Percentiles rank a stretch among this genome's conserved stretches.
These are phyloP conservation scores for Aplodontia rufa DNA, from an alignment of 2,113 vertebrate genomes.

Conservation along the genomic window DNA sequence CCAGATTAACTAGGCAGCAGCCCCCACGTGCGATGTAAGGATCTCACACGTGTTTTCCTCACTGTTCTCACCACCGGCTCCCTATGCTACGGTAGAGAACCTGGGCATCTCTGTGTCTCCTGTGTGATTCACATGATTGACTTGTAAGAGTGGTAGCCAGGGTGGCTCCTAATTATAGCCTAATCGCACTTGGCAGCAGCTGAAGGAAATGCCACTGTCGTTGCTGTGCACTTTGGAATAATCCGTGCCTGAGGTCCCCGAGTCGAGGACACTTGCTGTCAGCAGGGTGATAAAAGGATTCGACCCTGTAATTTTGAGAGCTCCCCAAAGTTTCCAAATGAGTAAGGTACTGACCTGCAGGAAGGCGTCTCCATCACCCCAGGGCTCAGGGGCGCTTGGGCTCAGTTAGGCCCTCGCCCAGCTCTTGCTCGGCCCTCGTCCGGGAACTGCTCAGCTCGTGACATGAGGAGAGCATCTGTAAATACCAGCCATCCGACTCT, in stretches of 20 bases:
- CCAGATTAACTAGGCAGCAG: background rate
- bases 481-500: background rate
- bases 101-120: background rate
- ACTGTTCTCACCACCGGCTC: no score
- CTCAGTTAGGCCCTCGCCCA: background rate
- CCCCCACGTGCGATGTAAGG: rapidly evolving
- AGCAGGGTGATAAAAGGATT: rapidly evolving
- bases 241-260: background rate
- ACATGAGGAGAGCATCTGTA: background rate
- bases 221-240: conserved; percentile 56
- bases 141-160: conserved; percentile 45
- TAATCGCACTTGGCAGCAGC: conserved; percentile 60
- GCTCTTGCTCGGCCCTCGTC: no score
- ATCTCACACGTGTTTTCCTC: no score
- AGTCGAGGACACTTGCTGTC: rapidly evolving
- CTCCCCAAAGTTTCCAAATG: background rate
- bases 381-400: background rate
- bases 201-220: conserved; percentile 66
- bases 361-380: rapidly evolving
- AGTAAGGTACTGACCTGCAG: background rate
- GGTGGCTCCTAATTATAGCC: conserved; percentile 70
- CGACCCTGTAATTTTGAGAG: background rate
- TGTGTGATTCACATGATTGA: background rate
- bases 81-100: no score
- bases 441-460: no score